Evolutionary conservation across 2,113 vertebrate species (phyloP), one percentile per base, ranked within the genome.

Genomic region (Platichthys stellatus): DNA sequence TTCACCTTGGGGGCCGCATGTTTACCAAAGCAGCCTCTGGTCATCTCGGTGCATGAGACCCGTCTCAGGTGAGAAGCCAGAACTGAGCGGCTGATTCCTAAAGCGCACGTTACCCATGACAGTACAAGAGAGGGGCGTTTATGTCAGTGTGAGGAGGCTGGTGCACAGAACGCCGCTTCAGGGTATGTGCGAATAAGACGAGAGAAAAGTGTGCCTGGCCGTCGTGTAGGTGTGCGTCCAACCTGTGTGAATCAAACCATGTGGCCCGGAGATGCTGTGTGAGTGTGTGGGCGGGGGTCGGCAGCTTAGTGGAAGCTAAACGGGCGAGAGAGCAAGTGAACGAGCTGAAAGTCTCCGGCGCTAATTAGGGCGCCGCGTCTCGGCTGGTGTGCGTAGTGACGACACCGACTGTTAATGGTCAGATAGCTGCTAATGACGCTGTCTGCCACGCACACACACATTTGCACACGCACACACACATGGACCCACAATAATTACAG

Each of bases 351-450:
- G 85, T 68, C 76, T 80, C 63, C 2, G 74, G 49, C 26, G 78
- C 86, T 88, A 91, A 92, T 91, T 91, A 81, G 74, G 76, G 79
- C 51, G 43, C 74, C 17, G 80, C 13, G 69, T 78, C 47, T 86
- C 58, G 31, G 74, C 76, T 70, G 78, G 74, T 72, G 69, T 63
- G 74, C 20, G 68, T 86, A 56, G 43, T 2, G 38, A 74, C 69
- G 84, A 84, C 74, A 72, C 51, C 79, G 81, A 57, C 78, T 84
- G 78, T 78, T 90, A 90, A 93, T 86, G 83, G 86, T 67, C 72
- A 80, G 73, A 83, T 81, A 81, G 82, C 63, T 76, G 60, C 86
- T 92, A 92, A 94, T 88, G 89, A 90, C 77, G 72, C 73, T 73
- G 83, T 87, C 76, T 79, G 81, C 72, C 76, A 43, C 13, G 1